Percentiles rank a stretch among this genome's conserved stretches.
Conservation (phyloP, 2,888 invertebrate species). For the Athalia cordata region DNA sequence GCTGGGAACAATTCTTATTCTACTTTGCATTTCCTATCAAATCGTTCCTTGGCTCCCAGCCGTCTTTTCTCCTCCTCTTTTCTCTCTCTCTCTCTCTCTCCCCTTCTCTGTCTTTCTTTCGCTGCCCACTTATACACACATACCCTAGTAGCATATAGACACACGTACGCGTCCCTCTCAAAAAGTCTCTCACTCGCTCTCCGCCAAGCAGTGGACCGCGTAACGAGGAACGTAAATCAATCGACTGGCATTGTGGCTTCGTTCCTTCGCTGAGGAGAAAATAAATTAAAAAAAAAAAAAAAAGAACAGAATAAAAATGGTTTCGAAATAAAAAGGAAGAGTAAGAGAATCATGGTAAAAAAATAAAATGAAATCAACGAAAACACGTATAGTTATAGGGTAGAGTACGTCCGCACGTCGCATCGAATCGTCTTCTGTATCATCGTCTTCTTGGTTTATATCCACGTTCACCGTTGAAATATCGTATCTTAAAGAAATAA, state of each 20-base stretch:
- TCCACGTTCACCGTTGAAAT: no score
- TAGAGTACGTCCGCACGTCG: no score
- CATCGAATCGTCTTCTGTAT: no score
- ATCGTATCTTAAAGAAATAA: no score
- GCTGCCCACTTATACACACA: constrained; percentile 20
- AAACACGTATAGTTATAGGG: no score
- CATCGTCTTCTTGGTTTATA: no score
- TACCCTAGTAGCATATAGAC: not conserved
- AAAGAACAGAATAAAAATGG: not conserved
- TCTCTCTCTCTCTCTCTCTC: constrained; percentile 37
- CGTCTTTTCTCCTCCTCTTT: constrained; percentile 42
- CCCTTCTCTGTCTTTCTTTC: not conserved
- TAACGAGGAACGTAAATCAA: constrained; percentile 74
- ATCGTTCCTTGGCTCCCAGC: constrained; percentile 42
- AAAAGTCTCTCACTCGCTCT: constrained; percentile 51
- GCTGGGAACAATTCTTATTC: constrained; percentile 42
- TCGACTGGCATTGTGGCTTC: constrained; percentile 71
- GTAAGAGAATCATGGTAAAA: no score
- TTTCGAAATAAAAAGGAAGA: no score
- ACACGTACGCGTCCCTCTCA: constrained; percentile 22
- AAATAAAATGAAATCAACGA: no score
- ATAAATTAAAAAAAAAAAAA: constrained; percentile 24
- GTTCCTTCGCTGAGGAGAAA: constrained; percentile 52
- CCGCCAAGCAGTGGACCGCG: constrained; percentile 71
- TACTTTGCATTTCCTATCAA: constrained; percentile 55